Evolutionary conservation across 1,140 invertebrate species (phyloP).

Genomic region (Ceratoteleas bidentatus): DNA sequence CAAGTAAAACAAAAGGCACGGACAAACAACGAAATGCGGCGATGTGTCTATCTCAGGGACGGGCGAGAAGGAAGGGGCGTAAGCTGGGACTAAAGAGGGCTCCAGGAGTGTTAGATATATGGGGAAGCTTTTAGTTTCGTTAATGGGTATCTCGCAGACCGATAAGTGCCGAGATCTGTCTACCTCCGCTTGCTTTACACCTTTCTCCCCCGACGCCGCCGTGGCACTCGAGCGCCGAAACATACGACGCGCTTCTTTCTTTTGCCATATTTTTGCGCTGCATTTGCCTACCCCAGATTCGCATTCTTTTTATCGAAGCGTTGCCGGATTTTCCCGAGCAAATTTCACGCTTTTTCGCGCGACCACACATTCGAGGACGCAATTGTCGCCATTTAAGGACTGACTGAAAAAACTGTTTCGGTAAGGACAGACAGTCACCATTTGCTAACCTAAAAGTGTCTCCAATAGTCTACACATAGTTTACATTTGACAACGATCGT

Average conservation of each 20-base stretch:
- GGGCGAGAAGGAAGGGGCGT: slow-evolving; percentile 66
- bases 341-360: slow-evolving; percentile 10
- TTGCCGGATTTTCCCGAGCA: slow-evolving; percentile 22
- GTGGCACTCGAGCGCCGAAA: slow-evolving; percentile 52
- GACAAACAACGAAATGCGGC: slow-evolving; percentile 76
- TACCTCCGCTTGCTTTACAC: slow-evolving; percentile 78
- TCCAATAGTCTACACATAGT: too few relatives aligned
- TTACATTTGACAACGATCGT: too few relatives aligned
- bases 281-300: slow-evolving; percentile 40
- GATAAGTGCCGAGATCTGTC: slow-evolving; percentile 81
- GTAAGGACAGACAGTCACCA: too few relatives aligned
- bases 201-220: slow-evolving; percentile 73
- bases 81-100: slow-evolving; percentile 61
- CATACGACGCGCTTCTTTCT: slow-evolving; percentile 55
- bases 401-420: too few relatives aligned
- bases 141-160: slow-evolving; percentile 80
- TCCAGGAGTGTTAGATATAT: slow-evolving; percentile 76
- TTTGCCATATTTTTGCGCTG: slow-evolving; percentile 58
- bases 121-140: slow-evolving; percentile 81
- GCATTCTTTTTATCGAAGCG: slow-evolving; percentile 50
- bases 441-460: too few relatives aligned
- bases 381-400: too few relatives aligned
- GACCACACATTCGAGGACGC: too few relatives aligned
- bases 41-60: slow-evolving; percentile 78
- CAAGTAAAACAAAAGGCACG: slow-evolving; percentile 78